Evolutionary conservation across 2,888 invertebrate species (phyloP), one percentile per base, ranked within the genome.

Genomic region (Hesperia comma): DNA sequence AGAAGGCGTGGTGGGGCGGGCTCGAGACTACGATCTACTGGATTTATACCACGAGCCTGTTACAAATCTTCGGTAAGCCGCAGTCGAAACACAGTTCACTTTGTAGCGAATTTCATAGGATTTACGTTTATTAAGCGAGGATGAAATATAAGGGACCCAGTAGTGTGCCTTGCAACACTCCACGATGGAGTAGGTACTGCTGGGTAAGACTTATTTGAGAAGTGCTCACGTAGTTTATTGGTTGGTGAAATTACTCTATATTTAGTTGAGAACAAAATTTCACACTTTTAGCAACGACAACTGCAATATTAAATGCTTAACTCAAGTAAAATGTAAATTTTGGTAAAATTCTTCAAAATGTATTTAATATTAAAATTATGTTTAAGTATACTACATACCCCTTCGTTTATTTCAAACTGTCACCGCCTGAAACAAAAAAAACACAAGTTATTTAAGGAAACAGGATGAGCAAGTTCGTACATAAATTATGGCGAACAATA

Each of bases 11-110:
- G 71, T 57, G 68, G 69, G 69, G 70, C 70, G 71, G 61, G 63
- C 37, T 49, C 61, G 61, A 53, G 63, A n/a, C 49, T 64, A 55
- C 49, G 66, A 62, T 57, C 64, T 66, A 53, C 68, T 68, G 73
- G 75, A 76, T 75, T 76, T 77, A 76, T 75, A 74, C 69, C 71
- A 71, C 70, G 70, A 72, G 70, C 70, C 70, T 63, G 71, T 72
- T 71, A 77, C 75, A 76, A 75, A 77, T 76, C 75, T 75, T 73
- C 69, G 70, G 74, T 73, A 74, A 76, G 75, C 74, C 75, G 55
- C 69, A 71, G 69, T 70, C 73, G 71, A 74, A 74, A 75, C 61
- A 70, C 73, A 71, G 72, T 73, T 71, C 74, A 72, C 70, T 72
- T 73, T 73, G 73, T 73, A 71, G 72, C 71, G 58, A 73, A 72